These are phyloP conservation scores for Nothobranchius furzeri DNA, from an alignment of 2,113 vertebrate genomes.

Conservation along the genomic window DNA sequence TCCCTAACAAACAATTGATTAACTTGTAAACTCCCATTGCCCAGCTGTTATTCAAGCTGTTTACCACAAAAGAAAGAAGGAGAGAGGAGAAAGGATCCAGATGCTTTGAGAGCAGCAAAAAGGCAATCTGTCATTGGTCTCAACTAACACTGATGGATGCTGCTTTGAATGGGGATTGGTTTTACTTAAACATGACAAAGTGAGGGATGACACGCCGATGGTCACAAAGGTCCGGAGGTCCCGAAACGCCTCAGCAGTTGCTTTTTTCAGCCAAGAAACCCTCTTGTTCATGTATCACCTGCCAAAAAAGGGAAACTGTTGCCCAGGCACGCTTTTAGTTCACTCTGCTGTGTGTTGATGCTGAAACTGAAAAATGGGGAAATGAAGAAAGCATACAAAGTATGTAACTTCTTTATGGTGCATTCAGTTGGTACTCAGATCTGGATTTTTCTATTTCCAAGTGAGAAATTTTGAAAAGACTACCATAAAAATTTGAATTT, in stretches of 20 bases:
- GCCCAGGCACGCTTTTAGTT: conserved; percentile 43
- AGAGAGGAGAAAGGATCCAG: conserved; percentile 78
- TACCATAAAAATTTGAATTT: too few relatives aligned
- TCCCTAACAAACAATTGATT: conserved; percentile 83
- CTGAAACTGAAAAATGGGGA: conserved; percentile 49
- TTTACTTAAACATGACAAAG: conserved; percentile 87
- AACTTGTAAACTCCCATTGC: conserved; percentile 82
- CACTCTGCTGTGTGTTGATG: conserved; percentile 29
- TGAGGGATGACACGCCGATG: conserved; percentile 81
- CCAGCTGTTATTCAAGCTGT: conserved; percentile 84
- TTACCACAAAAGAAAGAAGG: conserved; percentile 80
- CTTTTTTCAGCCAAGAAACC: conserved; percentile 63
- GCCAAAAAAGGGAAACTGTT: conserved; percentile 65
- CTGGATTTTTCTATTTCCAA: too few relatives aligned
- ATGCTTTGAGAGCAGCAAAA: conserved; percentile 80
- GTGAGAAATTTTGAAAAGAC: too few relatives aligned
- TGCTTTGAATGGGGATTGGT: conserved; percentile 82
- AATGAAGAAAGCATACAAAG: conserved; percentile 49
- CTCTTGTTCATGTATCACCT: conserved; percentile 71
- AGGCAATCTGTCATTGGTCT: conserved; percentile 84
- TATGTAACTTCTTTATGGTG: too few relatives aligned
- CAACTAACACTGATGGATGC: conserved; percentile 86
- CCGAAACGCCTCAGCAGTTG: conserved; percentile 69
- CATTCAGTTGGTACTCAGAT: too few relatives aligned
- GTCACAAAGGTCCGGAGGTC: conserved; percentile 79